phyloP scores from a whole-genome alignment of 2,888 invertebrate species.

The Chrysolina americana region DNA sequence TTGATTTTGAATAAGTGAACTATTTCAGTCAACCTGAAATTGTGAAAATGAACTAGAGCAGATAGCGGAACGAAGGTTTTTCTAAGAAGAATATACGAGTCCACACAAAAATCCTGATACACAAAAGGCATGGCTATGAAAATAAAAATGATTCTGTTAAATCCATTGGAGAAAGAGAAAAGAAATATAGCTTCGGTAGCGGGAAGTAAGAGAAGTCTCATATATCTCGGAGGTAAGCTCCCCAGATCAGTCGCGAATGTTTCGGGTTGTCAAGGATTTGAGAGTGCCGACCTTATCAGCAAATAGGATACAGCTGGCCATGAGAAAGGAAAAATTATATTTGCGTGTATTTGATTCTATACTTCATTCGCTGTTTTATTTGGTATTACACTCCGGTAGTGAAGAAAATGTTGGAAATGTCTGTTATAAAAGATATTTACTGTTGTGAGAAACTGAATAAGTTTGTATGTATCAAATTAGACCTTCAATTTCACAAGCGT shows the following conservation, averaged over 20 bases:
- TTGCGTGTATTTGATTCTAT: background rate
- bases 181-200: background rate
- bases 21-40: background rate
- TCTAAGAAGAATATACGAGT: too few relatives aligned
- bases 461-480: too few relatives aligned
- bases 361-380: background rate
- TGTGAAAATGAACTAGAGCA: background rate
- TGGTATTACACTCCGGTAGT: background rate
- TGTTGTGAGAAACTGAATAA: too few relatives aligned
- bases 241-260: background rate
- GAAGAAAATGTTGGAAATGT: background rate
- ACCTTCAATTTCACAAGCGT: too few relatives aligned
- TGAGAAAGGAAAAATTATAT: background rate
- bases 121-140: background rate
- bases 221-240: background rate
- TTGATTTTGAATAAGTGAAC: background rate
- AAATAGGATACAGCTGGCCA: background rate
- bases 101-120: background rate
- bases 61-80: background rate
- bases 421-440: too few relatives aligned
- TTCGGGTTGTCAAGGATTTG: constrained; percentile 11
- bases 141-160: background rate
- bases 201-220: background rate
- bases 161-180: background rate
- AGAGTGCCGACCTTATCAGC: constrained; percentile 5